Evolutionary conservation across 2,797 vertebrate genomes (phyloP).

Genomic region (Cephalopachus bancanus): DNA sequence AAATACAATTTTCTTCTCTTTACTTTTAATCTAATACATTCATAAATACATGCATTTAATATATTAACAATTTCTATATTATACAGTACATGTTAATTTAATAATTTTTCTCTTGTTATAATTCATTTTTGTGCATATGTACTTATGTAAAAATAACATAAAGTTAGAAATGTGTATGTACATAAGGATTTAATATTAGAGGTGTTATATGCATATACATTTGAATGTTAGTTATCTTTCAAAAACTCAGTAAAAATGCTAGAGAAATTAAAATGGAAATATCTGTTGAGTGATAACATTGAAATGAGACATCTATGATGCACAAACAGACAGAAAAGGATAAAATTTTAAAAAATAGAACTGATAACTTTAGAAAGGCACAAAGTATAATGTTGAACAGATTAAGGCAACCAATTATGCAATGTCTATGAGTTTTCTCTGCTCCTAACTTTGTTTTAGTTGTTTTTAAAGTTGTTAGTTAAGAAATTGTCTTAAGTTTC

Average conservation of each 20-base stretch:
- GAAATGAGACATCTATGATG: neutral
- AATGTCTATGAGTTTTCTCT: neutral
- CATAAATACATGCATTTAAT: neutral
- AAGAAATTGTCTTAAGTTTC: neutral
- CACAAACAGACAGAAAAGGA: neutral
- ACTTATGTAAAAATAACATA: neutral
- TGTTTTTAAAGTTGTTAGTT: neutral
- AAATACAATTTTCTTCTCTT: neutral
- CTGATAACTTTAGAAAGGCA: neutral
- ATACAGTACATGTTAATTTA: neutral
- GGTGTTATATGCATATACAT: neutral
- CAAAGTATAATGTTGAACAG: neutral
- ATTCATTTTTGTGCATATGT: neutral
- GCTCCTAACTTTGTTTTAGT: neutral
- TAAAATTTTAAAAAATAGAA: neutral
- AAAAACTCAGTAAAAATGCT: neutral
- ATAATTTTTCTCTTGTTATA: neutral
- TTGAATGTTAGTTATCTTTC: neutral
- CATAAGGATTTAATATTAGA: slow-evolving; percentile 18
- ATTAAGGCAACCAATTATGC: neutral
- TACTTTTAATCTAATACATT: neutral
- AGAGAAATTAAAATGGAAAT: neutral
- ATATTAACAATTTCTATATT: neutral
- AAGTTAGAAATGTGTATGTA: neutral
- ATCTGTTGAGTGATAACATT: neutral